These are phyloP conservation scores for Oscheius myriophilus DNA, from an alignment of 2,888 invertebrate genomes.

Conservation along the genomic window DNA sequence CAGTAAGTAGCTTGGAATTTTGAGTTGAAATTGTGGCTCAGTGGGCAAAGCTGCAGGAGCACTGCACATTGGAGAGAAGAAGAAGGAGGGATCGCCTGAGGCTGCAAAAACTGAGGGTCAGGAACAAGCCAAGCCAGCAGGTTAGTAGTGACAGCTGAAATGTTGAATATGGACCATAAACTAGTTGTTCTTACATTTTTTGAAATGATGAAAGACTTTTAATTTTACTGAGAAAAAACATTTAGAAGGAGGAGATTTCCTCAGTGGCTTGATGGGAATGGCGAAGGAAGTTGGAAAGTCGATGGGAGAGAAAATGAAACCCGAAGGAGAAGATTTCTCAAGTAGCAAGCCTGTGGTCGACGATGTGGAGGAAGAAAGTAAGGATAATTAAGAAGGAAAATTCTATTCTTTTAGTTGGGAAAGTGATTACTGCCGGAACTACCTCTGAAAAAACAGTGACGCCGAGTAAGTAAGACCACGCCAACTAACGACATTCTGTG, in stretches of 20 bases:
- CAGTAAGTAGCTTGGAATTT: not conserved
- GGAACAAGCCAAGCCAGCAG: too few relatives aligned
- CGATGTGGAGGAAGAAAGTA: slow-evolving; percentile 24
- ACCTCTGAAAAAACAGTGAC: not conserved
- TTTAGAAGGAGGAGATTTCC: slow-evolving; percentile 11
- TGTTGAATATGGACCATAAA: too few relatives aligned
- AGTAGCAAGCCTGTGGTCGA: slow-evolving; percentile 15
- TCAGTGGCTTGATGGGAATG: slow-evolving; percentile 6
- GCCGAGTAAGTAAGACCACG: slow-evolving; percentile 11
- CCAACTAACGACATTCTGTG: not conserved
- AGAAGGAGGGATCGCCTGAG: not conserved
- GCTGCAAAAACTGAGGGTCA: too few relatives aligned
- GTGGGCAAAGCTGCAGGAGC: slow-evolving; percentile 9
- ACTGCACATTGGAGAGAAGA: slow-evolving; percentile 7
- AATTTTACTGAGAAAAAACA: too few relatives aligned
- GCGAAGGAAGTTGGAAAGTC: slow-evolving; percentile 17
- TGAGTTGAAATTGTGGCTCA: not conserved
- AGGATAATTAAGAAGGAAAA: not conserved
- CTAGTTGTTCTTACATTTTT: too few relatives aligned
- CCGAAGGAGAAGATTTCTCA: not conserved
- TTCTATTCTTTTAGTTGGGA: slow-evolving; percentile 11
- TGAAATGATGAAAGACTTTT: too few relatives aligned
- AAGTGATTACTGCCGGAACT: slow-evolving; percentile 13
- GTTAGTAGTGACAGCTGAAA: too few relatives aligned
- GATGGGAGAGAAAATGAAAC: slow-evolving; percentile 13